Conservation (phyloP, 2,113 vertebrate species). For the Cyprinodon tularosa region DNA sequence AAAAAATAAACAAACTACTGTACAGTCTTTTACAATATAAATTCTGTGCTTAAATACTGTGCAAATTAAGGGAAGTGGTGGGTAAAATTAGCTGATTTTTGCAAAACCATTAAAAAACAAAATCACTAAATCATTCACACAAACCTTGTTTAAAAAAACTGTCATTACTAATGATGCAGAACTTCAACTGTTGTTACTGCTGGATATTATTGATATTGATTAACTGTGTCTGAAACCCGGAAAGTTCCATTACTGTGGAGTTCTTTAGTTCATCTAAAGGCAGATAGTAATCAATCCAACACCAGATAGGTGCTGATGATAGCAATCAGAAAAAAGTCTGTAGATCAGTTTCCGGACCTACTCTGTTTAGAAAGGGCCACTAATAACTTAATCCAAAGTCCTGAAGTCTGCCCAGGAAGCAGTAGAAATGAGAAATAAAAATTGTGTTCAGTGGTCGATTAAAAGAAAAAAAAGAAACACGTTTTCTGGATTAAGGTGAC, state of each 20-base stretch:
- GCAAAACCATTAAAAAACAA: not conserved
- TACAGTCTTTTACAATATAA: no score
- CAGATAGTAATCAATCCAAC: constrained; percentile 53
- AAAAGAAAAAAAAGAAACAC: constrained; percentile 34
- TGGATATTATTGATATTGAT: constrained; percentile 38
- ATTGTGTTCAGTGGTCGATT: constrained; percentile 1
- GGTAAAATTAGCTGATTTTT: no score
- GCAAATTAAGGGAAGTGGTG: no score
- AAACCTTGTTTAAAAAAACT: not conserved
- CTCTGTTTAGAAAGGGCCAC: constrained; percentile 46
- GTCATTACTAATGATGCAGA: constrained; percentile 2
- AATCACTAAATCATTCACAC: not conserved
- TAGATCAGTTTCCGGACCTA: constrained; percentile 59
- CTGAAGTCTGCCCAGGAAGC: constrained; percentile 40
- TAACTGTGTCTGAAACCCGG: constrained; percentile 46
- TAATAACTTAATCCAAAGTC: constrained; percentile 61
- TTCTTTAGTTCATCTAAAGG: constrained; percentile 43
- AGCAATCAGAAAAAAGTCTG: constrained; percentile 62
- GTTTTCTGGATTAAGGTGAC: constrained; percentile 27
- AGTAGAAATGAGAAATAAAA: constrained; percentile 28
- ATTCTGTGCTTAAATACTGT: no score
- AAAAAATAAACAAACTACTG: no score
- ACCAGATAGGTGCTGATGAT: constrained; percentile 61
- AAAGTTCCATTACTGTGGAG: constrained; percentile 44
- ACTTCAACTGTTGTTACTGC: constrained; percentile 14